Base-by-base conservation (phyloP, 2,888 invertebrate species). In the Oligia strigilis region DNA sequence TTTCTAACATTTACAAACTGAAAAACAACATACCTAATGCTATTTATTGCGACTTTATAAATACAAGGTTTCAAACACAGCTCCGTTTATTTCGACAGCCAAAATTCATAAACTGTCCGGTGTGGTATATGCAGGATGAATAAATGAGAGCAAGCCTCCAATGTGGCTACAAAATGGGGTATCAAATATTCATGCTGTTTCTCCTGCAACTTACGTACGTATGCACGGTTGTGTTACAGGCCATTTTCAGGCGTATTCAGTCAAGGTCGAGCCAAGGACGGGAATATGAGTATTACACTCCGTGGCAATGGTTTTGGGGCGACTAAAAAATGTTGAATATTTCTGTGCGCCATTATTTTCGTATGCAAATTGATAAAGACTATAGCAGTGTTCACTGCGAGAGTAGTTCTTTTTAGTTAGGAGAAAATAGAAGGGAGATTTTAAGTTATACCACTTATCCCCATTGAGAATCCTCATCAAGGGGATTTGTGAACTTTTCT, bases 101-200 rank as follows among this genome's bases (percentile, higher is more conserved):
- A 69, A 72, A 77, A 11, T 67, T 70, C 46, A 67, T 70, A 66
- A 65, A 75, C 60, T 64, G 70, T 78, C 81, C 70, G 70, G 19
- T 43, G 19, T 17, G 49, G 77, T 66, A 66, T 52, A 62, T 23
- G 64, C 62, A 64, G 69, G 40, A 82, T 88, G 81, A 88, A 88
- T 88, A 88, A 88, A 73, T 88, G 58, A 85, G 80, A 85, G 65
- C 77, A 77, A 78, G 62, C 77, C 74, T 43, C 9, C 43, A 43
- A 43, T 43, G 43, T 43, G 40, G 67, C 74, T 82, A 69, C 82
- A 87, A 87, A 85, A 86, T 72, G 75, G 36, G 80, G 43, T 29
- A 81, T 88, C 75, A 80, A 88, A 86, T 88, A 88, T 88, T 88
- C 78, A 87, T 40, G 64, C 11, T 60, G 73, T 72, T 64, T 72